Conservation (phyloP, 2,888 invertebrate genomes). For the Strigamia transsilvanica region DNA sequence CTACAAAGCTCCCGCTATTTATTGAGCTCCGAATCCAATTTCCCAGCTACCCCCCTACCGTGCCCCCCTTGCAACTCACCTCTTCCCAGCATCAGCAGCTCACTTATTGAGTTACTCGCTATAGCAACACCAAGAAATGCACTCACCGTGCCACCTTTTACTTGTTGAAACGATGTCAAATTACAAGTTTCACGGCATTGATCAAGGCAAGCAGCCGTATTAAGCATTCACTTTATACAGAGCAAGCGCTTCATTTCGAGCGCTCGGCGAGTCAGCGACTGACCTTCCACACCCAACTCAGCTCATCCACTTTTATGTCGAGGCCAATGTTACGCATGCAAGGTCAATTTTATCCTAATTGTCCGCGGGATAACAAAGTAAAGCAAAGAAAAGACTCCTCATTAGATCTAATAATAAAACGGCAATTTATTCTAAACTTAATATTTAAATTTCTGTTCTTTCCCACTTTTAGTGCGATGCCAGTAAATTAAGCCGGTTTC, state of each 20-base stretch:
- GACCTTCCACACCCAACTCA: neutral
- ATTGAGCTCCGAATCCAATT: conserved; percentile 47
- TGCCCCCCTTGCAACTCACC: neutral
- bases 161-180: conserved; percentile 47
- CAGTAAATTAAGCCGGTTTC: neutral
- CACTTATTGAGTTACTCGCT: conserved; percentile 45
- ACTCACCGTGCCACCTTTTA: conserved; percentile 43
- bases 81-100: conserved; percentile 41
- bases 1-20: conserved; percentile 49
- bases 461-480: neutral
- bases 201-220: conserved; percentile 10
- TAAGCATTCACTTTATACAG: conserved; percentile 25
- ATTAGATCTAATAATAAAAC: too few relatives aligned
- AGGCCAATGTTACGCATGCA: neutral
- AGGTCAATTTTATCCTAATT: neutral
- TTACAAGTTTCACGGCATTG: conserved; percentile 34
- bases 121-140: conserved; percentile 18
- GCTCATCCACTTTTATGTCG: conserved; percentile 4
- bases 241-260: neutral
- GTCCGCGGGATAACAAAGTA: neutral
- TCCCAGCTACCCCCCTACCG: conserved; percentile 18
- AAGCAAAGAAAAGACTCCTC: neutral
- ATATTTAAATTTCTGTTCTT: neutral
- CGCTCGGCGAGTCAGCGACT: neutral
- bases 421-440: neutral